Conservation (phyloP, 1,140 invertebrate species). For the Pseudomyrmex sp. region DNA sequence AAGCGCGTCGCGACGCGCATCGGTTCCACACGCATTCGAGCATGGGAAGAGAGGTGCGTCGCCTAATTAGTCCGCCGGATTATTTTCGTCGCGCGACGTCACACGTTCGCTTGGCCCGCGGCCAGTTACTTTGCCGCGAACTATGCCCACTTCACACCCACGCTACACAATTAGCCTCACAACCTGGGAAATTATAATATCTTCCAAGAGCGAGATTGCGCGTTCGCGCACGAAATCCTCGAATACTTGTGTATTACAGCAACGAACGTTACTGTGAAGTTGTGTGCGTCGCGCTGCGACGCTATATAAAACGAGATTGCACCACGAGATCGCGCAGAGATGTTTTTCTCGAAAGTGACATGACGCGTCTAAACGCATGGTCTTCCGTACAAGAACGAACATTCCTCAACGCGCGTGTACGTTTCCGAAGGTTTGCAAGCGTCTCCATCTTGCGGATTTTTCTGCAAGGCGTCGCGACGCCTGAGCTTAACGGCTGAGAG, state of each 20-base stretch:
- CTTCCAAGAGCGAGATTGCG: constrained; percentile 48
- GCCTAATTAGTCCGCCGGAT: constrained; percentile 83
- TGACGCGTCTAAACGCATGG: too few relatives aligned
- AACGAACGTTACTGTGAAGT: neutral
- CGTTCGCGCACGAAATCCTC: neutral
- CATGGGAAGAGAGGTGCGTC: constrained; percentile 81
- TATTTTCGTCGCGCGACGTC: constrained; percentile 85
- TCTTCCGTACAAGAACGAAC: too few relatives aligned
- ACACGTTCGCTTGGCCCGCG: constrained; percentile 83
- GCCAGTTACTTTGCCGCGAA: constrained; percentile 83
- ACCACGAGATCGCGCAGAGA: too few relatives aligned
- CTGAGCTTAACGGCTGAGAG: constrained; percentile 81
- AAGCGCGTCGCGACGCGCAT: constrained; percentile 78
- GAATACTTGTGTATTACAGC: neutral
- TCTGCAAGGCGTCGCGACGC: constrained; percentile 82
- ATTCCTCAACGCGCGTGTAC: neutral
- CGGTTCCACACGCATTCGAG: constrained; percentile 81
- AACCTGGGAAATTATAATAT: constrained; percentile 81
- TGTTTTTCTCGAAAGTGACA: too few relatives aligned
- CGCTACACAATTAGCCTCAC: constrained; percentile 82
- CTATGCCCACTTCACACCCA: constrained; percentile 85
- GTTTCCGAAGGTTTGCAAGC: constrained; percentile 37
- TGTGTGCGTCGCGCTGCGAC: neutral
- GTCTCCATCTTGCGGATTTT: constrained; percentile 84
- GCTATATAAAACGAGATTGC: too few relatives aligned